Evolutionary conservation across 2,797 vertebrate genomes (phyloP).

Genomic region (Lepilemur septentrionalis): DNA sequence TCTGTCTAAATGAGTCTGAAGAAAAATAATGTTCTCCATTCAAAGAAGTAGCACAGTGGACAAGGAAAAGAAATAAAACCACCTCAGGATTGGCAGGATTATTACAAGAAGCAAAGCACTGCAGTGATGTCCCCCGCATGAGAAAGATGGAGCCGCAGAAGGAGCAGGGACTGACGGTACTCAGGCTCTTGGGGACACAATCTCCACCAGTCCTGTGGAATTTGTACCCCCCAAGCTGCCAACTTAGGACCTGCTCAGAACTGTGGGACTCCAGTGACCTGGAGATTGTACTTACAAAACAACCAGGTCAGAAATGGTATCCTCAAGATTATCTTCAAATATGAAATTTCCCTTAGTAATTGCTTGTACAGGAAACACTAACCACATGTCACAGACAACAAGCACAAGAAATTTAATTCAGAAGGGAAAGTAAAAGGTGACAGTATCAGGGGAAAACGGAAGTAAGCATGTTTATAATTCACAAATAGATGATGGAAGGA

Average conservation of each 20-base stretch:
- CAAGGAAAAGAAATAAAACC: not conserved
- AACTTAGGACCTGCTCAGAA: not conserved
- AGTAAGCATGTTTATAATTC: not conserved
- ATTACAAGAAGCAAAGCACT: not conserved
- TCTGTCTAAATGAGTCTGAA: not conserved
- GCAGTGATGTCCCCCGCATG: too few species aligned
- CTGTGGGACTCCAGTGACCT: not conserved
- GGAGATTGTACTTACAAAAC: not conserved
- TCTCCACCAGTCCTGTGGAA: not conserved
- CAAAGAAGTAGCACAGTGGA: not conserved
- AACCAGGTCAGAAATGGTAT: not conserved
- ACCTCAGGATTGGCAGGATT: not conserved
- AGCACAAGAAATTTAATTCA: not conserved
- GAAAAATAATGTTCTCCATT: not conserved
- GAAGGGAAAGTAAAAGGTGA: not conserved
- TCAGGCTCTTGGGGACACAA: fast-evolving
- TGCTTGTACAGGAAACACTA: not conserved
- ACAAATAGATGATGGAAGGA: not conserved
- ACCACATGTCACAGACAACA: not conserved
- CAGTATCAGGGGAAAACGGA: not conserved
- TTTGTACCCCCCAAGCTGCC: not conserved
- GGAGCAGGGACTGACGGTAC: fast-evolving
- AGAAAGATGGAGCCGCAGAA: not conserved
- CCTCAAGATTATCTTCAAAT: not conserved
- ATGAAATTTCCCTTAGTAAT: not conserved